phyloP scores from a whole-genome alignment of 2,797 vertebrate genomes.

The Dicrostonyx torquatus region DNA sequence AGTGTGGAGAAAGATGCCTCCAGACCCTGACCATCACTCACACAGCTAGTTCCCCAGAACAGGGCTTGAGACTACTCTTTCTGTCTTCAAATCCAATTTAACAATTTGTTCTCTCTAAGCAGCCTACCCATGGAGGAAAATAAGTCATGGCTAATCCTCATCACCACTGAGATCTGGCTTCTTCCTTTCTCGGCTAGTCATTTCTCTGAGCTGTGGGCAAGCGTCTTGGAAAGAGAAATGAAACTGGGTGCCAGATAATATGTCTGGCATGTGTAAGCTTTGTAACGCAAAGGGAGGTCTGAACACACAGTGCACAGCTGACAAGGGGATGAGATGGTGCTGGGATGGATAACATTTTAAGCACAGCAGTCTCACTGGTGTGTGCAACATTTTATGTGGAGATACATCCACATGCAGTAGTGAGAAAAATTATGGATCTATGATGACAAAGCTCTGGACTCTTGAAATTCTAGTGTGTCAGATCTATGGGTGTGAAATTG shows the following conservation, averaged over 20 bases:
- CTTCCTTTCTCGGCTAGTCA: neutral
- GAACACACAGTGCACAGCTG: fast-evolving
- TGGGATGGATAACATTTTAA: neutral
- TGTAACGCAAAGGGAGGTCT: neutral
- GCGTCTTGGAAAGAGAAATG: neutral
- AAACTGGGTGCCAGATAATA: neutral
- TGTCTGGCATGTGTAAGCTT: neutral
- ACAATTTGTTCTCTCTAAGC: neutral
- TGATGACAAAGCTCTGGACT: neutral
- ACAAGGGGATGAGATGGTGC: neutral
- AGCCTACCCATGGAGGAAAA: neutral
- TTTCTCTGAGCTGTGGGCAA: neutral
- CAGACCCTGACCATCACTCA: no score
- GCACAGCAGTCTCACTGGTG: neutral
- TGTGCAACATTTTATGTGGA: neutral
- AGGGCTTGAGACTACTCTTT: neutral
- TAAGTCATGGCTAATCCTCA: neutral
- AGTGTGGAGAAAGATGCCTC: fast-evolving
- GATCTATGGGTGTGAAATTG: neutral
- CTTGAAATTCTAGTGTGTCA: constrained; percentile 33
- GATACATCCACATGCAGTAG: neutral
- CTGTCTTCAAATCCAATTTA: neutral
- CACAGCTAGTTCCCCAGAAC: fast-evolving
- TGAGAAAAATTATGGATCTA: neutral
- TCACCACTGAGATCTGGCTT: neutral